Evolutionary conservation across 2,888 invertebrate genomes (phyloP).

Genomic region (Schrankia costaestrigalis): DNA sequence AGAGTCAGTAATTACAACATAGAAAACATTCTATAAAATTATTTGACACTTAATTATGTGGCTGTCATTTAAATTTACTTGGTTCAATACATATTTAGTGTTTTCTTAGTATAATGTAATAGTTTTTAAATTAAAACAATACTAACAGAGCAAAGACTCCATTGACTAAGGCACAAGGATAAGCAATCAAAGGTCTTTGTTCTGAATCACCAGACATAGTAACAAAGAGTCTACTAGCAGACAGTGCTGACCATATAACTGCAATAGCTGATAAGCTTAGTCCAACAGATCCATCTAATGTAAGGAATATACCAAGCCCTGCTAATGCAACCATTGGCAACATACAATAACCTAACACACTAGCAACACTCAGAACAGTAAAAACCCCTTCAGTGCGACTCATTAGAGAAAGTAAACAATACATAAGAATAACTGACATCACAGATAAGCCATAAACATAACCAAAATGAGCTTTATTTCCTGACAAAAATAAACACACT

Average conservation of each 20-base stretch:
- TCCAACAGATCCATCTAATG: slow-evolving; percentile 87
- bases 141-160: slow-evolving; percentile 96
- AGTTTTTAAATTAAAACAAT: slow-evolving; percentile 86
- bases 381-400: slow-evolving; percentile 84
- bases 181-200: slow-evolving; percentile 92
- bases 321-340: slow-evolving; percentile 95
- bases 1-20: too few relatives aligned
- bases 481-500: slow-evolving; percentile 84
- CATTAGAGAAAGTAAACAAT: slow-evolving; percentile 91
- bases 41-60: too few relatives aligned
- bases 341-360: slow-evolving; percentile 95
- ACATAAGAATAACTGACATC: slow-evolving; percentile 94
- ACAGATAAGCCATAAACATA: slow-evolving; percentile 97
- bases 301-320: slow-evolving; percentile 87
- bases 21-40: too few relatives aligned
- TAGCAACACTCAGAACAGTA: slow-evolving; percentile 89
- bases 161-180: slow-evolving; percentile 95
- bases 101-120: too few relatives aligned
- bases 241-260: slow-evolving; percentile 94
- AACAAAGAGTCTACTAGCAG: slow-evolving; percentile 95
- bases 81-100: too few relatives aligned
- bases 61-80: too few relatives aligned
- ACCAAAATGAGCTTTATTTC: slow-evolving; percentile 92
- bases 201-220: slow-evolving; percentile 93
- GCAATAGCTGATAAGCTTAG: slow-evolving; percentile 83